phyloP scores from a whole-genome alignment of 1,140 invertebrate genomes.

The Vanessa atalanta region DNA sequence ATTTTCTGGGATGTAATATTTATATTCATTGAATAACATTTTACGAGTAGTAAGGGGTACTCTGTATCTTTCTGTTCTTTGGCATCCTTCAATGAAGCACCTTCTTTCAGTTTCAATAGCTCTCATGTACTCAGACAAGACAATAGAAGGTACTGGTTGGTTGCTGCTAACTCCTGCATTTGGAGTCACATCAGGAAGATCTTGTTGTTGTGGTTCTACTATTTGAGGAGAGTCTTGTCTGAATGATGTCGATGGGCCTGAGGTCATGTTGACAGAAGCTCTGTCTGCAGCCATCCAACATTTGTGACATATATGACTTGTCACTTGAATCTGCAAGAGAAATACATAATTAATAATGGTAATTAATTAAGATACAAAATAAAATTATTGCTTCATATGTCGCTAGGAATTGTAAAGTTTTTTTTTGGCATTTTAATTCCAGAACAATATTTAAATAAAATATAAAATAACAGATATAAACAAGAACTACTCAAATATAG shows the following conservation, averaged over 20 bases:
- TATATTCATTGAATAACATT: constrained; percentile 28
- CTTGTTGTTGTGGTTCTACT: background rate
- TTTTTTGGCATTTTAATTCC: constrained; percentile 23
- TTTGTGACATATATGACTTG: constrained; percentile 28
- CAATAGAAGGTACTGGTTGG: constrained; percentile 24
- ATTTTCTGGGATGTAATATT: constrained; percentile 41
- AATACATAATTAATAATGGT: constrained; percentile 29
- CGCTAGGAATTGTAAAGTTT: constrained; percentile 23
- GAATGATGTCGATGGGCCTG: constrained; percentile 34
- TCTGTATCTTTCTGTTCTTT: background rate
- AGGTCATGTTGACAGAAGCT: constrained; percentile 35
- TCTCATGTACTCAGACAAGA: constrained; percentile 32
- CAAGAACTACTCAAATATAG: constrained; percentile 18
- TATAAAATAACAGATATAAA: constrained; percentile 20
- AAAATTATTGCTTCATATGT: constrained; percentile 5
- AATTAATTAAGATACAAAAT: constrained; percentile 18
- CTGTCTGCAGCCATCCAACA: constrained; percentile 40
- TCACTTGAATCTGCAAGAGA: constrained; percentile 32
- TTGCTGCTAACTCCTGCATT: constrained; percentile 30
- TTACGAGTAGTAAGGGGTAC: constrained; percentile 8
- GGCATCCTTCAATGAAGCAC: constrained; percentile 40
- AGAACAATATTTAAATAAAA: constrained; percentile 22
- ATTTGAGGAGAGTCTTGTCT: background rate
- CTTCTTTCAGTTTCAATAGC: constrained; percentile 22
- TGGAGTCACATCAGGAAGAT: constrained; percentile 15